A percentile compares a stretch with the other conserved stretches of the same genome.
Conservation (phyloP, 2,888 invertebrate species). For the Trissonchulus sp. region DNA sequence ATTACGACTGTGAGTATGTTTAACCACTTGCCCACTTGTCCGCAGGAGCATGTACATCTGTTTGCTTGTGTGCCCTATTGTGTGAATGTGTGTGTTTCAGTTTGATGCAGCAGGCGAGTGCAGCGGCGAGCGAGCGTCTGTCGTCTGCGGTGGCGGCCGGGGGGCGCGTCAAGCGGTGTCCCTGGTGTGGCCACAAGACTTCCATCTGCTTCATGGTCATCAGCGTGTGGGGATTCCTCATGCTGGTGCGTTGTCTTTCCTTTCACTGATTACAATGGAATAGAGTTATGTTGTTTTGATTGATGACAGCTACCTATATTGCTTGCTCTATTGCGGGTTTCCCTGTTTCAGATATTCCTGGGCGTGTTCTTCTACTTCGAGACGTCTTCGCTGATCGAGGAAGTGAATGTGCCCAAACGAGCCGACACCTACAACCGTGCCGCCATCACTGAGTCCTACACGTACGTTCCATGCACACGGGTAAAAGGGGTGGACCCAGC, state of each 20-base stretch:
- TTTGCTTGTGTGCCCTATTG: too few relatives aligned
- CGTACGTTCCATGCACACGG: constrained; percentile 11
- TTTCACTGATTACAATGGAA: neutral
- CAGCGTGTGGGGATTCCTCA: constrained; percentile 31
- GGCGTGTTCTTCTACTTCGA: constrained; percentile 50
- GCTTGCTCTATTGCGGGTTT: too few relatives aligned
- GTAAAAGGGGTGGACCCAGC: too few relatives aligned
- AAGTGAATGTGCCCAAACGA: constrained; percentile 36
- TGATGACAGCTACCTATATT: too few relatives aligned
- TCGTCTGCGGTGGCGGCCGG: too few relatives aligned
- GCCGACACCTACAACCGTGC: neutral
- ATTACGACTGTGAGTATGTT: too few relatives aligned
- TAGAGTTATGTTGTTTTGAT: too few relatives aligned
- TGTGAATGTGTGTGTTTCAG: too few relatives aligned
- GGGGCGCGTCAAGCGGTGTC: constrained; percentile 39
- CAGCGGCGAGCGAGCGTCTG: too few relatives aligned
- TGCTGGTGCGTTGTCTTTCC: constrained; percentile 27
- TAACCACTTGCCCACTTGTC: too few relatives aligned
- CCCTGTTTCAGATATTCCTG: constrained; percentile 42
- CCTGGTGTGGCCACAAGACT: constrained; percentile 48
- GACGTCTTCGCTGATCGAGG: constrained; percentile 49
- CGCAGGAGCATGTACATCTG: too few relatives aligned
- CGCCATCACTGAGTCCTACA: constrained; percentile 3
- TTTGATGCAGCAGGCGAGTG: too few relatives aligned
- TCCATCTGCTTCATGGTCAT: constrained; percentile 36